Evolutionary conservation across 1,140 invertebrate species (phyloP).

Genomic region (Drosophila pandora): DNA sequence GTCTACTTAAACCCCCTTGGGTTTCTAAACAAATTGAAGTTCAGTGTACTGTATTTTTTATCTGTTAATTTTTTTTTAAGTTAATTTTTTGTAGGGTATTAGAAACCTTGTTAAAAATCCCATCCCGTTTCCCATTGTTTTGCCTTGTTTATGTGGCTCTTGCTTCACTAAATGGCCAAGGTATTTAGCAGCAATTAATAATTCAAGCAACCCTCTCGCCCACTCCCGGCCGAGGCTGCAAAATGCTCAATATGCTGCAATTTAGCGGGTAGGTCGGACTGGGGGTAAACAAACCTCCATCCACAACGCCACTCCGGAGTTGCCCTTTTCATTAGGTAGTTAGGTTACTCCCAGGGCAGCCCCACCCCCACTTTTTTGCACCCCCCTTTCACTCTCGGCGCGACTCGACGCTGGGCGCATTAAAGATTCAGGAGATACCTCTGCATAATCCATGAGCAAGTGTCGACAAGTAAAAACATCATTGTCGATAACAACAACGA

Average conservation of each 20-base stretch:
- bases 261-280: constrained; percentile 39
- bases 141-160: constrained; percentile 37
- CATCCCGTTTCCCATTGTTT: constrained; percentile 17
- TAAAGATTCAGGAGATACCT: constrained; percentile 81
- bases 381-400: constrained; percentile 48
- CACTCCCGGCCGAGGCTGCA: constrained; percentile 12
- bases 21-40: neutral
- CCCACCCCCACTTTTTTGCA: constrained; percentile 13
- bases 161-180: constrained; percentile 71
- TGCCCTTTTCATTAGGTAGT: constrained; percentile 68
- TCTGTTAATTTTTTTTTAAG: neutral
- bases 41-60: no score
- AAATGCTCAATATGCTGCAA: constrained; percentile 81
- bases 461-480: constrained; percentile 83
- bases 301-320: constrained; percentile 1
- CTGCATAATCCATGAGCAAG: constrained; percentile 83
- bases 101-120: neutral
- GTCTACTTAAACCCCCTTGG: no score
- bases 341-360: constrained; percentile 1
- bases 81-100: constrained; percentile 16
- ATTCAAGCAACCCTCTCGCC: constrained; percentile 61
- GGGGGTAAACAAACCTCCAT: constrained; percentile 30
- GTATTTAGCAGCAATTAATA: constrained; percentile 80
- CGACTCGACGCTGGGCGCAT: constrained; percentile 70
- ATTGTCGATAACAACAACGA: constrained; percentile 69